A percentile compares a stretch with the other conserved stretches of the same genome.
Evolutionary conservation across 2,113 vertebrate species (phyloP).

Genomic region (Octodon degus): DNA sequence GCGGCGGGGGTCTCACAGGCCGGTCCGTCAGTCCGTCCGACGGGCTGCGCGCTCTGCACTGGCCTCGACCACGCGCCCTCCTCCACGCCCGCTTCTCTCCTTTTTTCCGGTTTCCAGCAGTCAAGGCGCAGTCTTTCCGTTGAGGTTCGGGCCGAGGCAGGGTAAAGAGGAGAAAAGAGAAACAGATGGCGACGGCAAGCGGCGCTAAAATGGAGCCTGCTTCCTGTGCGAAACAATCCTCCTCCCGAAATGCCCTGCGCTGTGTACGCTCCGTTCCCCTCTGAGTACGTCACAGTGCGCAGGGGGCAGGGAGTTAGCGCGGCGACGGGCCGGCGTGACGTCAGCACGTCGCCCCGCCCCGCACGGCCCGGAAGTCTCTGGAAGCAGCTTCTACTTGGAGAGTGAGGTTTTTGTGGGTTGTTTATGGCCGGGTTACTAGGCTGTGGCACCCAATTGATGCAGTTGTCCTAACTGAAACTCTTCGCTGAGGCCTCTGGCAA

Average conservation of each 20-base stretch:
- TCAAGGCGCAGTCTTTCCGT: neutral
- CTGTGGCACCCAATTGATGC: accelerated
- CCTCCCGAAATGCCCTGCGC: conserved; percentile 84
- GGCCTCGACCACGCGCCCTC: conserved; percentile 33
- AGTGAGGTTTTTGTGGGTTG: accelerated
- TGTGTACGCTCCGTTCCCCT: conserved; percentile 78
- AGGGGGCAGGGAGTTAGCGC: neutral
- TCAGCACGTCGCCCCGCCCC: neutral
- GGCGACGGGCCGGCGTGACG: neutral
- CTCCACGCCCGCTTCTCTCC: neutral
- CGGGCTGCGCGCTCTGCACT: conserved; percentile 47
- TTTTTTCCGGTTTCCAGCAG: neutral
- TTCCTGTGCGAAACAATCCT: conserved; percentile 84
- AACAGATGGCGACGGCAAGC: conserved; percentile 79
- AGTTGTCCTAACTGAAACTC: neutral
- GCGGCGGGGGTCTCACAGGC: conserved; percentile 68
- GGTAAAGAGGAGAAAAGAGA: conserved; percentile 15
- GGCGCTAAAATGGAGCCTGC: conserved; percentile 87
- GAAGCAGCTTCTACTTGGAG: accelerated
- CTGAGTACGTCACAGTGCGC: conserved; percentile 72
- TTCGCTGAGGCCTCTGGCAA: neutral
- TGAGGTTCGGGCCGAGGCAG: neutral
- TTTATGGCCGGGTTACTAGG: accelerated
- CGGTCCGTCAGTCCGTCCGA: conserved; percentile 76
- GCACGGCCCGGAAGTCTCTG: neutral